These are phyloP conservation scores for Gambelia wislizenii DNA, from an alignment of 2,797 vertebrate species.

Conservation along the genomic window DNA sequence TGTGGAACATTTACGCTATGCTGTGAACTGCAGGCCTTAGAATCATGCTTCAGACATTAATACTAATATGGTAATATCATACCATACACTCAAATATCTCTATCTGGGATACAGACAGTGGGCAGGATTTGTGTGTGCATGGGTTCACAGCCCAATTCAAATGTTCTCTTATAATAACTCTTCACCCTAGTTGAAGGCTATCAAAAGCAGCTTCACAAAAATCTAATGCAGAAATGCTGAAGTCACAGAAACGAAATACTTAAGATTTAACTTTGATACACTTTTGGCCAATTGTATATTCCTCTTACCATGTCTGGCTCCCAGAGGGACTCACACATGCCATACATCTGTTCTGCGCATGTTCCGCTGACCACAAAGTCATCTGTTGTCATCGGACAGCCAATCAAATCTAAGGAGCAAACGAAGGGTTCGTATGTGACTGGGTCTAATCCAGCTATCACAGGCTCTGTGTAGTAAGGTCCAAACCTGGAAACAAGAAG, in stretches of 20 bases:
- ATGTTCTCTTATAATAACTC: no score
- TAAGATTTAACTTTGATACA: no score
- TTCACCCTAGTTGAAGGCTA: background rate
- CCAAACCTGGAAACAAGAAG: conserved; percentile 85
- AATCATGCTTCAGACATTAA: background rate
- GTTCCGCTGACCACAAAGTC: conserved; percentile 99
- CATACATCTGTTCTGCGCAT: conserved; percentile 98
- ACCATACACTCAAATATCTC: background rate
- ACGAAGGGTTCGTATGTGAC: conserved; percentile 93
- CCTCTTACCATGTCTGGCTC: conserved; percentile 93
- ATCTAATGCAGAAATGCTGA: background rate
- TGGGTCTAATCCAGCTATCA: conserved; percentile 94
- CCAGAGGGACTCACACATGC: conserved; percentile 99
- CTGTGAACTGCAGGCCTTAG: no score
- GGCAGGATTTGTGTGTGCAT: background rate
- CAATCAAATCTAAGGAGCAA: conserved; percentile 96
- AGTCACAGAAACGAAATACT: background rate
- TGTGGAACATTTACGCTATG: no score
- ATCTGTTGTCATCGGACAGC: conserved; percentile 96
- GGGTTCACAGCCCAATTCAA: background rate
- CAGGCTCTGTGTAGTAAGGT: conserved; percentile 96
- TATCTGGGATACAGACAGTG: background rate
- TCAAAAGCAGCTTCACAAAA: background rate
- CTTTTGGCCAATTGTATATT: background rate
- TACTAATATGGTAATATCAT: no score